Evolutionary conservation across 2,113 vertebrate genomes (phyloP).

Genomic region (Paralichthys olivaceus): DNA sequence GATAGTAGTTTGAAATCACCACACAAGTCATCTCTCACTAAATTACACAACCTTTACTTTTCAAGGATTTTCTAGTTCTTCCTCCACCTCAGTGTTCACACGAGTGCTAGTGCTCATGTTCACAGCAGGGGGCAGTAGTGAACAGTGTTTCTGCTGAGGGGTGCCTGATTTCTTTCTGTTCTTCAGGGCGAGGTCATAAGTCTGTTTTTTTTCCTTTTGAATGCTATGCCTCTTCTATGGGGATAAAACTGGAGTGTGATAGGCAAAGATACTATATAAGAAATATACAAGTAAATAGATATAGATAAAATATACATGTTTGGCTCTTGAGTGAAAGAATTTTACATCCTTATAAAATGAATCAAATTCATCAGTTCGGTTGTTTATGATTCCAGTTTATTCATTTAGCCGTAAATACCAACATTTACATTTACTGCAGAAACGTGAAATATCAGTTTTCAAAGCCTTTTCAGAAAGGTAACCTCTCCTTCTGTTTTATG

Average conservation of each 20-base stretch:
- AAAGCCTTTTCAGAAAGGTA: not conserved
- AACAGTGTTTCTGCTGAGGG: conserved; percentile 49
- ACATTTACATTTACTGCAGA: not conserved
- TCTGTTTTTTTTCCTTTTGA: conserved; percentile 19
- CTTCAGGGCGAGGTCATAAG: conserved; percentile 46
- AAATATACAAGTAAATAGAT: not conserved
- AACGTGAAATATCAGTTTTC: not conserved
- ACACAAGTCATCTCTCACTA: not conserved
- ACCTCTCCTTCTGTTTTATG: not conserved
- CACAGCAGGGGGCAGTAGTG: conserved; percentile 79
- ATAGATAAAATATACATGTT: not conserved
- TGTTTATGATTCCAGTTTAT: not conserved
- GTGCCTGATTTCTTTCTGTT: conserved; percentile 14
- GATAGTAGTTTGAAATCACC: too few species aligned
- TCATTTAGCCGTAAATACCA: not conserved
- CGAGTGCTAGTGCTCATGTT: not conserved
- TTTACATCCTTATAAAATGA: not conserved
- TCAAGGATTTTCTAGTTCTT: not conserved
- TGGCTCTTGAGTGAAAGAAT: not conserved
- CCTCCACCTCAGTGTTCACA: not conserved
- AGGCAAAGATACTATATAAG: not conserved
- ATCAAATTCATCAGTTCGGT: not conserved
- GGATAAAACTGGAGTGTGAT: not conserved
- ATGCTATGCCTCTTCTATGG: not conserved
- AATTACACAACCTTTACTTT: too few species aligned